These are phyloP conservation scores for Diachasma alloeum DNA, from an alignment of 1,140 invertebrate species.

Conservation along the genomic window DNA sequence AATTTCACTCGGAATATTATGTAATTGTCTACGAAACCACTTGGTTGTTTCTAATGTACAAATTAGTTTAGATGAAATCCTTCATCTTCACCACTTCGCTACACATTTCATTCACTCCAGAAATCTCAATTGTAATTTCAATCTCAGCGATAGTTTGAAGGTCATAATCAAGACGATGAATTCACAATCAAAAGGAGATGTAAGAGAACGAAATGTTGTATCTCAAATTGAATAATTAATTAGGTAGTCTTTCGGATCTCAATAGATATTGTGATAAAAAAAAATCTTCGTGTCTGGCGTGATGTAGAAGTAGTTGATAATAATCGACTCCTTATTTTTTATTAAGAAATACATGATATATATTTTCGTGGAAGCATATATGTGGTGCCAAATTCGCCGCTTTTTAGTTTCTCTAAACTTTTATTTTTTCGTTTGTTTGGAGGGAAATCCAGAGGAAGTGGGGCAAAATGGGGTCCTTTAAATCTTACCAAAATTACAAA, in stretches of 20 bases:
- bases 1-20: no score
- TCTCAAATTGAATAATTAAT: constrained; percentile 8
- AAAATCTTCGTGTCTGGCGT: constrained; percentile 7
- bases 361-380: constrained; percentile 10
- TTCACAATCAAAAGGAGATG: constrained; percentile 4
- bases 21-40: no score
- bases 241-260: not conserved
- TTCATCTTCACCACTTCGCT: not conserved
- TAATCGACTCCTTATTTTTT: constrained; percentile 3
- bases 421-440: not conserved
- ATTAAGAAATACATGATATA: constrained; percentile 8
- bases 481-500: no score
- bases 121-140: not conserved
- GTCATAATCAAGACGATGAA: not conserved
- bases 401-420: not conserved
- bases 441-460: not conserved
- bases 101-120: not conserved
- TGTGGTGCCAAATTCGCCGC: not conserved
- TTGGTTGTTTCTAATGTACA: no score
- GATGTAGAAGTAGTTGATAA: constrained; percentile 6
- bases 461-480: not conserved
- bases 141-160: not conserved
- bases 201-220: not conserved
- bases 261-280: constrained; percentile 9
- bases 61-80: not conserved